These are phyloP conservation scores for Bombus waltoni DNA, from an alignment of 1,140 invertebrate species.

Conservation along the genomic window DNA sequence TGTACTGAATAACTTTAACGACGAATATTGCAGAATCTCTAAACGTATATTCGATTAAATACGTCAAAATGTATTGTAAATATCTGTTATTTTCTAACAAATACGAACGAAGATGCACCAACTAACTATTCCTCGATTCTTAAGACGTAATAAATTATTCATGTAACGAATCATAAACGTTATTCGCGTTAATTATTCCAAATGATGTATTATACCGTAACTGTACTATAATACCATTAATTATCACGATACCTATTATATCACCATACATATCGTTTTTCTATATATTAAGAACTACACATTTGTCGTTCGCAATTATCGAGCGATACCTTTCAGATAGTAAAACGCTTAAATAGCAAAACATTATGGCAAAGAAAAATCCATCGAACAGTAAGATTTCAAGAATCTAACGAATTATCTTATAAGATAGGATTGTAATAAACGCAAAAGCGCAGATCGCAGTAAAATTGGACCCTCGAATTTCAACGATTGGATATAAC, in stretches of 20 bases:
- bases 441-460: neutral
- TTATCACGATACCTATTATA: neutral
- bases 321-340: too few species aligned
- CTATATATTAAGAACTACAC: too few species aligned
- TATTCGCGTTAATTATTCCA: neutral
- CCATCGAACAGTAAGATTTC: neutral
- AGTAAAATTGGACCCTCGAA: neutral
- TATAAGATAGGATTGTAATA: neutral
- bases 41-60: too few species aligned
- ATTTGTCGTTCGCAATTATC: too few species aligned
- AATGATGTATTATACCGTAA: neutral
- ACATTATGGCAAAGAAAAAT: neutral
- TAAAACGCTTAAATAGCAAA: too few species aligned
- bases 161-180: neutral
- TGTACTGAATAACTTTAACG: too few species aligned
- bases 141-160: neutral
- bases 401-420: neutral
- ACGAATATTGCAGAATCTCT: too few species aligned
- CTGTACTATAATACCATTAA: neutral
- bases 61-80: too few species aligned
- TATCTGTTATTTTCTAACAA: neutral
- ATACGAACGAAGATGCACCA: neutral
- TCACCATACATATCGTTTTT: neutral
- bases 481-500: neutral
- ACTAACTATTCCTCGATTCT: neutral